phyloP scores from a whole-genome alignment of 2,888 invertebrate genomes.

The Leptinotarsa peninsularis region DNA sequence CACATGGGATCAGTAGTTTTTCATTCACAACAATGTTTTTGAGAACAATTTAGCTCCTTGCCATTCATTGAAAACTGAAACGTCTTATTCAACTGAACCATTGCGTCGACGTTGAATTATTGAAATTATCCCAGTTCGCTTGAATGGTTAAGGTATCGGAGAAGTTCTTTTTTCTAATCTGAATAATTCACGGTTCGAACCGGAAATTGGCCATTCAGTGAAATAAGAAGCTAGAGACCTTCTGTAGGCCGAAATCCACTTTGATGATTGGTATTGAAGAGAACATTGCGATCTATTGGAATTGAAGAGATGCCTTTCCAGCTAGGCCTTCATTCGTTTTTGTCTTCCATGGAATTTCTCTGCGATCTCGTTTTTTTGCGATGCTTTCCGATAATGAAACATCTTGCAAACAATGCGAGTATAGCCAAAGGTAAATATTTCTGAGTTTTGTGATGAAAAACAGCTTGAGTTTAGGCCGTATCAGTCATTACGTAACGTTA shows the following conservation, averaged over 20 bases:
- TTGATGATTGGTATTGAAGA: conserved; percentile 13
- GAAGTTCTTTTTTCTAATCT: not conserved
- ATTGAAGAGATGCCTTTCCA: conserved; percentile 7
- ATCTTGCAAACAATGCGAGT: too few relatives aligned
- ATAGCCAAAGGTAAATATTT: too few relatives aligned
- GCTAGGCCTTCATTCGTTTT: not conserved
- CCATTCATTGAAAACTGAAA: too few relatives aligned
- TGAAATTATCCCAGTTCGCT: conserved; percentile 1
- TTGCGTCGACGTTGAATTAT: conserved; percentile 12
- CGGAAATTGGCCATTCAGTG: conserved; percentile 9
- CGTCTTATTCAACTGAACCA: too few relatives aligned
- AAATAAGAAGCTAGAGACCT: not conserved
- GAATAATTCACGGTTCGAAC: conserved; percentile 8
- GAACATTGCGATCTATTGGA: conserved; percentile 2
- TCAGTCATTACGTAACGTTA: too few relatives aligned
- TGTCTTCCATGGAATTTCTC: too few relatives aligned
- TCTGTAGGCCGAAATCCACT: not conserved
- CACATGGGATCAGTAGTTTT: too few relatives aligned
- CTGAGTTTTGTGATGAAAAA: too few relatives aligned
- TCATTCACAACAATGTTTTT: too few relatives aligned
- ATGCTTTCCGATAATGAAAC: not conserved
- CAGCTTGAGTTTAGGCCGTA: too few relatives aligned
- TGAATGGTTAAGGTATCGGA: not conserved
- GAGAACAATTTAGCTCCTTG: too few relatives aligned
- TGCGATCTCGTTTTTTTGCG: not conserved